phyloP scores from a whole-genome alignment of 2,797 vertebrate species.

The Morus bassanus region DNA sequence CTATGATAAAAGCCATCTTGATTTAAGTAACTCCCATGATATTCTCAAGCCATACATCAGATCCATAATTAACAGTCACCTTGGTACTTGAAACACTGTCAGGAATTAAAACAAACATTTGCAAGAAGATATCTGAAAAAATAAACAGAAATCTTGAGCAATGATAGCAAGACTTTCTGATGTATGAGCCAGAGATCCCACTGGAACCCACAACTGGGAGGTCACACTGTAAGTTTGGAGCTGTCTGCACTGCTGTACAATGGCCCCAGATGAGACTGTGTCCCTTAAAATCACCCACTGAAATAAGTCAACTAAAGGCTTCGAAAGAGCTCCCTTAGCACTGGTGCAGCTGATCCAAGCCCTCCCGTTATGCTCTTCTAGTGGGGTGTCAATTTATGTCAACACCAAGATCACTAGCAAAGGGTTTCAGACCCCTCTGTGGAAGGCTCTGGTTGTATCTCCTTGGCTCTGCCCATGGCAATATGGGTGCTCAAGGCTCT shows the following conservation, averaged over 20 bases:
- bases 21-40: neutral
- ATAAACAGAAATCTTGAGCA: conserved; percentile 4
- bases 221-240: neutral
- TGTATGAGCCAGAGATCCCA: neutral
- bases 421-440: neutral
- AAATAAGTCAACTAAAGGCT: neutral
- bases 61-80: neutral
- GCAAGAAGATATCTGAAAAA: neutral
- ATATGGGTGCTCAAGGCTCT: neutral
- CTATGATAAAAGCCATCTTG: neutral
- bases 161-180: neutral
- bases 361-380: neutral
- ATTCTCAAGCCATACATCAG: neutral
- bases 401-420: neutral
- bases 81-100: neutral
- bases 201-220: neutral
- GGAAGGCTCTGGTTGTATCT: neutral
- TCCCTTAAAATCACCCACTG: neutral
- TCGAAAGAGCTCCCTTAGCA: neutral
- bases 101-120: conserved; percentile 6
- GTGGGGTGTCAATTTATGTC: neutral
- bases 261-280: neutral
- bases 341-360: neutral
- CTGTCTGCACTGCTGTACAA: neutral
- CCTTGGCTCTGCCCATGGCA: neutral